Base-by-base conservation (phyloP, 1,140 invertebrate species). In the Hyphantria cunea region DNA sequence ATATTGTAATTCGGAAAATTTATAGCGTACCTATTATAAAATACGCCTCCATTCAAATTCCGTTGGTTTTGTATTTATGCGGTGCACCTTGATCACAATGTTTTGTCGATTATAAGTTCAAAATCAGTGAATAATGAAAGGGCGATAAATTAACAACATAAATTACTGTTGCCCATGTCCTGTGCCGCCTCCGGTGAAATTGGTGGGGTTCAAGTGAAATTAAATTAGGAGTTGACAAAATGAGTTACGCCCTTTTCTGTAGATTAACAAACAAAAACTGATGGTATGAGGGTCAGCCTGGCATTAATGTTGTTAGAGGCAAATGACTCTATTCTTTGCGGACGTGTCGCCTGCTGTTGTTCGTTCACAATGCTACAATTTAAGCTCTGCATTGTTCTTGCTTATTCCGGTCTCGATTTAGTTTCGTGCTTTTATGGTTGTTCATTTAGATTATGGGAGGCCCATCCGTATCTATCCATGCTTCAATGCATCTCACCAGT, bases 211-310 rank as follows among this genome's bases (percentile, higher is more conserved):
- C 82, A 83, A 78, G 66, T 75, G 76, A 83, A 89, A 90, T 90
- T 86, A 85, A 90, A 90, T 90, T 90, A 90, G 82, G 72, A 83
- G 86, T 83, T 84, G 86, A 90, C 88, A 86, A 86, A 90, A 89
- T 88, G 88, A 90, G 88, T 89, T 88, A 90, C 88, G 88, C 86
- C 87, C 86, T 90, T 86, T 86, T 86, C 83, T 85, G 78, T 80
- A 86, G 84, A 90, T 89, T 90, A 90, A 90, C 86, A 90, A 90
- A 90, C 87, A 90, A 90, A 90, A 90, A 87, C 77, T 89, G 83
- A 85, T 87, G 84, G 80, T 80, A 77, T 80, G 80, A 80, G 84
- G 86, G 84, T 89, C 84, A 88, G 78, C 74, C 53, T 60, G 70
- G 64, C 72, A 74, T 79, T 90, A 87, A 89, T 80, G 74, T 78